phyloP scores from a whole-genome alignment of 2,888 invertebrate species.

The Eilema depressum region DNA sequence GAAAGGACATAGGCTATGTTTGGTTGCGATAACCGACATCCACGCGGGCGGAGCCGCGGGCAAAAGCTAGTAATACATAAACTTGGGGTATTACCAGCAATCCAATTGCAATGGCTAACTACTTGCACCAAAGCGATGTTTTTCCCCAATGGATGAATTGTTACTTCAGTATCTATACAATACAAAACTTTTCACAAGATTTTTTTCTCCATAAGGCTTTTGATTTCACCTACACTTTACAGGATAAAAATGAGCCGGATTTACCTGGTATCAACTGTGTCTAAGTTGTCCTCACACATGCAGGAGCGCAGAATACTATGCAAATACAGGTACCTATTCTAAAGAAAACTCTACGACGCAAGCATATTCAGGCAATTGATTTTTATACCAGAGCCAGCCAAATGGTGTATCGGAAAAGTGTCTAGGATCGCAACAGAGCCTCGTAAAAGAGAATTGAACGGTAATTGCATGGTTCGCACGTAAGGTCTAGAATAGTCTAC shows the following conservation, averaged over 20 bases:
- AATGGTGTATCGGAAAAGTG: slow-evolving; percentile 29
- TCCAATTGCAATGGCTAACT: too few species aligned
- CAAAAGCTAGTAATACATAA: too few species aligned
- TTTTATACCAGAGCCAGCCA: slow-evolving; percentile 23
- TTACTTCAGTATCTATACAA: too few species aligned
- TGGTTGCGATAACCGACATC: too few species aligned
- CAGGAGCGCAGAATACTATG: slow-evolving; percentile 17
- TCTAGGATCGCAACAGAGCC: slow-evolving; percentile 12
- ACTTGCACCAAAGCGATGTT: too few species aligned
- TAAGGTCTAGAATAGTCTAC: neutral
- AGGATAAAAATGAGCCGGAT: neutral
- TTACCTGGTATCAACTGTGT: neutral
- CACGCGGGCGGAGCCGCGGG: too few species aligned
- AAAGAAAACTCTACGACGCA: slow-evolving; percentile 11
- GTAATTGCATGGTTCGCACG: neutral
- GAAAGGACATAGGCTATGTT: too few species aligned
- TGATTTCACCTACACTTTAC: neutral
- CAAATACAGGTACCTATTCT: slow-evolving; percentile 15
- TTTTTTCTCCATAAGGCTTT: neutral
- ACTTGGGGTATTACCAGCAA: too few species aligned
- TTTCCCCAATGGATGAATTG: too few species aligned
- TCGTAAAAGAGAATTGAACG: slow-evolving; percentile 21
- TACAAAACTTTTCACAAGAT: neutral
- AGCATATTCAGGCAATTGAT: slow-evolving; percentile 13
- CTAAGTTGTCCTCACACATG: neutral